A percentile compares a stretch with the other conserved stretches of the same genome.
Conservation (phyloP, 2,797 vertebrate species). For the Steatocranus sp. region DNA sequence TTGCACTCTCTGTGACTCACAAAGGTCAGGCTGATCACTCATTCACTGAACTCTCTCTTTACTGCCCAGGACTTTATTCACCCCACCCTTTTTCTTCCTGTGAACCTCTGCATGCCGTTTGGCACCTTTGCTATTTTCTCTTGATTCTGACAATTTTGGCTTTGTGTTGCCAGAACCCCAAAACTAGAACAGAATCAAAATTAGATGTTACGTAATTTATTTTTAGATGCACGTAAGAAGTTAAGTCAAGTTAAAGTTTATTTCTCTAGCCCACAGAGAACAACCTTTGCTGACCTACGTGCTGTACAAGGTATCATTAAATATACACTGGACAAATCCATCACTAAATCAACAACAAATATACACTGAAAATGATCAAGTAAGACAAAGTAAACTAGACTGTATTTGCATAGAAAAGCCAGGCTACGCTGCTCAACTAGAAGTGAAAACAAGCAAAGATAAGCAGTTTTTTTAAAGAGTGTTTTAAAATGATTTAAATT, state of each 20-base stretch:
- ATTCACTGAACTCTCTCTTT: not conserved
- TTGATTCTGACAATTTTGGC: not conserved
- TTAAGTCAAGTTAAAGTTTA: not conserved
- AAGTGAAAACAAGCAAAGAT: not conserved
- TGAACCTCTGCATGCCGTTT: not conserved
- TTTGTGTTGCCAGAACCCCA: not conserved
- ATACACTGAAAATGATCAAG: not conserved
- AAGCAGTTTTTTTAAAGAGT: not conserved
- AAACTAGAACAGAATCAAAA: not conserved
- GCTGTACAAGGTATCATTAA: not conserved
- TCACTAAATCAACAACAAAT: not conserved
- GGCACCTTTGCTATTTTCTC: not conserved
- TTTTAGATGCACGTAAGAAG: not conserved
- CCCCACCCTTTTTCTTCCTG: not conserved
- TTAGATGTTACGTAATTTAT: not conserved
- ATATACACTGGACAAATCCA: not conserved
- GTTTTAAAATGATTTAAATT: not conserved
- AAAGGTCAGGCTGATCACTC: conserved; percentile 14
- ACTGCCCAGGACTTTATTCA: not conserved
- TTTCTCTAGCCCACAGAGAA: not conserved
- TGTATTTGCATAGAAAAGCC: not conserved
- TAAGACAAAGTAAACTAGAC: not conserved
- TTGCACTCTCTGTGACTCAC: conserved; percentile 27
- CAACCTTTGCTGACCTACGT: not conserved
- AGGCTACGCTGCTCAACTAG: not conserved